Evolutionary conservation across 2,888 invertebrate genomes (phyloP).

Genomic region (Orthosia gracilis): DNA sequence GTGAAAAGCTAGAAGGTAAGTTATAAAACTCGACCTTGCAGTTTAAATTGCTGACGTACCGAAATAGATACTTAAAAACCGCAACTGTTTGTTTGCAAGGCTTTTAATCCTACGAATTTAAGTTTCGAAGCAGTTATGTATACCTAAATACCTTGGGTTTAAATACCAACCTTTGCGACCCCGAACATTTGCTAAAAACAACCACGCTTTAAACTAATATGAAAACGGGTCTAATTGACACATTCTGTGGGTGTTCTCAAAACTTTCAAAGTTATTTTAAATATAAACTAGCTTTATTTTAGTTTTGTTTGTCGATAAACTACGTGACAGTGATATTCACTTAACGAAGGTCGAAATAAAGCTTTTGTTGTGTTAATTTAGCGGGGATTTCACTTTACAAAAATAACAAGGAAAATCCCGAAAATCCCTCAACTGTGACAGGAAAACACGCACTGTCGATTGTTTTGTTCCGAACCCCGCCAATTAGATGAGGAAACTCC

Average conservation of each 20-base stretch:
- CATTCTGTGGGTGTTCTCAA: constrained; percentile 4
- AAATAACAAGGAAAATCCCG: constrained; percentile 49
- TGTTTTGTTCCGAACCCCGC: constrained; percentile 14
- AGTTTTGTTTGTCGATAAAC: constrained; percentile 28
- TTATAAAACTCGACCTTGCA: not conserved
- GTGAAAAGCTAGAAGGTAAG: not conserved
- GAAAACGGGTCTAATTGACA: constrained; percentile 45
- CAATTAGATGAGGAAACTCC: constrained; percentile 28
- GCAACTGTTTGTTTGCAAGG: not conserved
- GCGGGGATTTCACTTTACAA: constrained; percentile 5
- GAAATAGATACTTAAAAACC: not conserved
- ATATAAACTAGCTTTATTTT: constrained; percentile 28
- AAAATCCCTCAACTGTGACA: constrained; percentile 31
- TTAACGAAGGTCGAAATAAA: constrained; percentile 30
- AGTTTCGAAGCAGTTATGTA: too few relatives aligned
- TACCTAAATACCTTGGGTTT: not conserved
- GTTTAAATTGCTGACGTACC: not conserved
- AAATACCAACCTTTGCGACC: constrained; percentile 2
- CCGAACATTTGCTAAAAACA: constrained; percentile 24
- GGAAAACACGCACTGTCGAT: constrained; percentile 23
- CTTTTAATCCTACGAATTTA: constrained; percentile 3
- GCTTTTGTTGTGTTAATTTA: constrained; percentile 23
- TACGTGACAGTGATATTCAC: constrained; percentile 34
- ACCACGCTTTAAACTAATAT: constrained; percentile 12
- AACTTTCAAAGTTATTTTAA: constrained; percentile 27